Evolutionary conservation across 2,888 invertebrate species (phyloP), one percentile per base, ranked within the genome.

Genomic region (Diplazon laetatorius): DNA sequence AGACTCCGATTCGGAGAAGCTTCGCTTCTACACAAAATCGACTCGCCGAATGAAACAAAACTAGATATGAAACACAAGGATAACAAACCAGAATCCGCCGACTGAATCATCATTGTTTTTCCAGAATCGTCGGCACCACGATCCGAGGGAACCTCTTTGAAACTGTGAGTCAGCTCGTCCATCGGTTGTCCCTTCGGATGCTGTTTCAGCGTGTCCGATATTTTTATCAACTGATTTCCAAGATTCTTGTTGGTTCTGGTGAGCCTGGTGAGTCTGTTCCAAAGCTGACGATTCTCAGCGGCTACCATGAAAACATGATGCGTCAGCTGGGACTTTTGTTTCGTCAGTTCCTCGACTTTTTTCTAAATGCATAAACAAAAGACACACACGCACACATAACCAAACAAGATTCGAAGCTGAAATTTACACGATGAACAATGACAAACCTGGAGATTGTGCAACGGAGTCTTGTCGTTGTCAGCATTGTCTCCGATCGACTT

Each of bases 231-330:
- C 80, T 93, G 92, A 70, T 90, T 92, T 30, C 92, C 93, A 66
- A 93, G 87, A 35, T 91, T 91, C 84, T 92, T 92, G 82, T 94
- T 94, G 16, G 93, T 93, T 86, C 93, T 93, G 4, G 95, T 93
- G 66, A 95, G 90, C 88, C 92, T 92, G 0, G 93, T 94, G 70
- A 97, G 92, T 85, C 95, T 94, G 72, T 93, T 94, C 97, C 97
- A 97, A 48, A 97, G 91, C 82, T 95, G 95, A 85, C 95, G 94
- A 89, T 97, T 97, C 90, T 97, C 97, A 84, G 94, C 93, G 2
- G 96, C 95, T 9, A 97, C 96, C 95, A 97, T 96, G 84, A 93
- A 94, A 35, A 96, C 93, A 87, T 96, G 96, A 87, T 95, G 95
- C 84, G 94, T 93, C 0, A 97, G 91, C 86, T 96, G 96, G 0